Base-by-base conservation (phyloP, 2,113 vertebrate species). In the Orthochromis malagaraziensis region DNA sequence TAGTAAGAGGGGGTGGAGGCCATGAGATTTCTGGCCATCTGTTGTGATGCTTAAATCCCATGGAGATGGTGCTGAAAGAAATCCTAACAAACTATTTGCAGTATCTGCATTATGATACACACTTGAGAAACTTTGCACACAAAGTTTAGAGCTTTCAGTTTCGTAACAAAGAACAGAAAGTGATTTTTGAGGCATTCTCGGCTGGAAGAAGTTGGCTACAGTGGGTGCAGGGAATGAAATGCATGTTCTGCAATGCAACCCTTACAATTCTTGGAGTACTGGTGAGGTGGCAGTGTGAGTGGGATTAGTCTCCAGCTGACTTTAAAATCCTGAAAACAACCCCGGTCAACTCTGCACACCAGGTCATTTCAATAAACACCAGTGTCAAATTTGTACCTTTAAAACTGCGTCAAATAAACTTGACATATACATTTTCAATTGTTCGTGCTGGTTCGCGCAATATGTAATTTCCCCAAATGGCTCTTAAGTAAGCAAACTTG, bases 1-100 rank as follows among this genome's bases (percentile, higher is more conserved):
- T 95, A 96, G 94, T 88, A 93, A 87, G 85, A n/a, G 13, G 7
- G 79, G 55, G 7, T 58, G 75, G 42, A 91, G 82, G 90, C 93
- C 89, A 89, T 89, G 93, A 95, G 85, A 92, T 91, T 94, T 90
- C 21, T 73, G 73, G 29, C 92, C 94, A 95, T 93, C 93, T 95
- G 94, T 92, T 93, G 89, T 35, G 35, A 80, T 68, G 84, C 88
- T 91, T 82, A 93, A 87, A 82, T 79, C 84, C 24, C 51, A 53
- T 57, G 83, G 87, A 87, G 40, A 84, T 35, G 88, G 89, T 81
- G 91, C 51, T 93, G 91, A 94, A 85, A 92, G 90, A 92, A 85
- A 89, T 88, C 75, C 84, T 85, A 88, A 85, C 88, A 89, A 84
- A 90, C 90, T 90, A 90, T 94, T 94, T 89, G 85, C 63, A 87